Percentiles rank a stretch among this genome's conserved stretches.
Conservation (phyloP, 2,113 vertebrate species). For the Pedetes capensis region DNA sequence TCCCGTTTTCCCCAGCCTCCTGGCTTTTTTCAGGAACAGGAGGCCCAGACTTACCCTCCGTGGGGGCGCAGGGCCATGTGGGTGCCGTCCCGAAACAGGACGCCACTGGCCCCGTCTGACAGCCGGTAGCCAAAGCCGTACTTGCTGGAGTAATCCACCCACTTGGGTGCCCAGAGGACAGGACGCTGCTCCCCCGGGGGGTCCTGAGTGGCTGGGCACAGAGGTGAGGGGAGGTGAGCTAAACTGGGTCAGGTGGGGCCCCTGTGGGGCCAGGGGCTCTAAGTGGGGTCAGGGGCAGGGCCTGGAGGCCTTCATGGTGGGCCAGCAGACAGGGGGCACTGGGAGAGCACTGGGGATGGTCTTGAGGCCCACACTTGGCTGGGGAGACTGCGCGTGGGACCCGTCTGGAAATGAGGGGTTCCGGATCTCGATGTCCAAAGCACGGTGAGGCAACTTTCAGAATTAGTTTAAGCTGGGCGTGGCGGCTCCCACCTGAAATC, state of each 20-base stretch:
- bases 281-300: accelerated
- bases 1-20: no score
- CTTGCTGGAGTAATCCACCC: conserved; percentile 92
- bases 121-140: conserved; percentile 92
- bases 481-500: not conserved
- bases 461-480: no score
- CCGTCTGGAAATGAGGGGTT: not conserved
- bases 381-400: no score
- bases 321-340: not conserved
- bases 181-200: conserved; percentile 80
- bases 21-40: no score
- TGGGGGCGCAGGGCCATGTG: conserved; percentile 86
- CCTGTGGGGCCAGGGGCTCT: no score
- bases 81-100: conserved; percentile 89
- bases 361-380: no score
- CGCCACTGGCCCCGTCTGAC: conserved; percentile 86
- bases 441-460: not conserved
- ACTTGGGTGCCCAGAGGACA: conserved; percentile 89
- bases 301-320: not conserved
- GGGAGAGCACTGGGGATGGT: no score
- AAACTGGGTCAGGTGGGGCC: not conserved
- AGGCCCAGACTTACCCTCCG: conserved; percentile 67
- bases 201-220: conserved; percentile 81
- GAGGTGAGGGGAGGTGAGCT: not conserved
- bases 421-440: not conserved